Evolutionary conservation across 2,797 vertebrate genomes (phyloP), one percentile per base, ranked within the genome.

Genomic region (Melanotaenia maccullochi): DNA sequence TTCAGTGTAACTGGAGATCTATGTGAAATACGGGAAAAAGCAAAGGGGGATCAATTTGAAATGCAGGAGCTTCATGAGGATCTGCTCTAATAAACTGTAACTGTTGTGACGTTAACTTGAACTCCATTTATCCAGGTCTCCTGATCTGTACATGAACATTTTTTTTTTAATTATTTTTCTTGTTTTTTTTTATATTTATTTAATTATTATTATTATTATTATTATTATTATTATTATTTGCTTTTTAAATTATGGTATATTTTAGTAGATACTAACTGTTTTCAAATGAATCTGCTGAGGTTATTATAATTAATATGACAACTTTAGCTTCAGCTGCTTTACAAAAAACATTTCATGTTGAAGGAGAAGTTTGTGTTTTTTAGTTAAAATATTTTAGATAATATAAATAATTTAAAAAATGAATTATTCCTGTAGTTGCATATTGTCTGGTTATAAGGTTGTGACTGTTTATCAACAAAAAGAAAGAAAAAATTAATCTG

Each of bases 1-100:
- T 58, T 22, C 12, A 71, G 57, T 61, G 83, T 85, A 86, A 88
- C 63, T 73, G 76, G 83, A 91, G 83, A 85, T 70, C 60, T 75
- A 81, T 75, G 69, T 84, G 70, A 78, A 80, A 87, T 71, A 40
- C 36, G 57, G 63, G 51, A 63, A 69, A 78, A 68, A 47, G 49
- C 38, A 68, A 84, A 85, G 72, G 80, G 61, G 65, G 70, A 62
- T 79, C 35, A 38, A 80, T 71, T 78, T 2, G 65, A 78, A 78
- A 80, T 60, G 69, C 54, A 24, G 14, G 54, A 57, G 73, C 47
- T 63, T 72, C 52, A 11, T 0, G 2, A 44, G 71, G 70, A 71
- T 62, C 22, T 30, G 28, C 72, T 73, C 18, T 63, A 62, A 47
- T 25, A 35, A 5, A 51, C 33, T 44, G 35, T 60, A 65, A 60